Base-by-base conservation (phyloP, 2,797 vertebrate species). In the Carcharodon carcharias region DNA sequence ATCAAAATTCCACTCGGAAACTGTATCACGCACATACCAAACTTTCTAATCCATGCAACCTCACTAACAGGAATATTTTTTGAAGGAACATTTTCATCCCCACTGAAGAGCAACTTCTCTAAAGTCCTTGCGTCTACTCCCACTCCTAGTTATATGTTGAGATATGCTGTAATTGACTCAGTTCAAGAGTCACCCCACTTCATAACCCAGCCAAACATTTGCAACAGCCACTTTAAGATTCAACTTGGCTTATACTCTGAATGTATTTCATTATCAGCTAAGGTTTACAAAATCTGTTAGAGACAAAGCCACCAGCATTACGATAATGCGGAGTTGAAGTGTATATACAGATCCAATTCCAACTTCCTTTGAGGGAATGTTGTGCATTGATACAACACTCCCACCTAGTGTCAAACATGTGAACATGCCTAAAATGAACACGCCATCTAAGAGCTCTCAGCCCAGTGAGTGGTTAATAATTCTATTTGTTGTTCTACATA, bases 331-430 rank as follows among this genome's bases (percentile, higher is more conserved):
- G 40, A 11, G 18, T 21, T 45, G 21, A 40, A 94, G 23, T 7
- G 3, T 28, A 35, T 45, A 23, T 2, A 94, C 45, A 56, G 50
- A 77, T 77, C 16, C 7, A 9, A 77, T 50, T 56, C 23, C 16
- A 16, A 26, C 88, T 23, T 40, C 21, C 16, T n/a, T 93, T 93
- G 58, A 92, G 58, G 18, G 14, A 92, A 7, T 54, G 26, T 14
- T 56, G 12, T 95, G 69, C 50, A 77, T 56, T 73, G 69, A 56
- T 73, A 56, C 94, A 73, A 95, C 67, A 77, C 50, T 95, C 69
- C 50, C 94, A 95, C 69, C 94, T 73, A 95, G 94, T 95, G 94
- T 4, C 50, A 77, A 45, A 77, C 45, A n/a, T 9, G 28, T 95
- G 94, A 95, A 95, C 14, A 35, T 77, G 12, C 54, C 28, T 8